Conservation (phyloP, 1,140 invertebrate genomes). For the Chelonus insularis region DNA sequence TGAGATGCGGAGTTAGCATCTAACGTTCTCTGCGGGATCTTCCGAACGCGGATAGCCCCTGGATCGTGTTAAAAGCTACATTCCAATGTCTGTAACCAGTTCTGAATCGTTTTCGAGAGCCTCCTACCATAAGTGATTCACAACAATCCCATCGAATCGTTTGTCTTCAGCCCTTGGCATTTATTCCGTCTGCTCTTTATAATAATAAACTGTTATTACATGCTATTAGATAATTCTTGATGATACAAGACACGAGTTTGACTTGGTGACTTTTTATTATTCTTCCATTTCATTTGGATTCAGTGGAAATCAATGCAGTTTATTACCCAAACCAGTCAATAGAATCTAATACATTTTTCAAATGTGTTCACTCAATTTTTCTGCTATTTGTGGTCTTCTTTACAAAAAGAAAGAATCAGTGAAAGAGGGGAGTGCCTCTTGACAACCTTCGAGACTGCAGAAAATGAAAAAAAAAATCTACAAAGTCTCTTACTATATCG, state of each 20-base stretch:
- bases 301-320: too few relatives aligned
- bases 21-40: constrained; percentile 24
- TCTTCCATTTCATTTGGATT: too few relatives aligned
- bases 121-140: constrained; percentile 14
- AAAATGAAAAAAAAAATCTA: constrained; percentile 1
- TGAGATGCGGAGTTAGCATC: constrained; percentile 8
- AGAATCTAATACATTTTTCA: too few relatives aligned
- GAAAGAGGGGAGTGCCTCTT: constrained; percentile 2
- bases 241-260: too few relatives aligned
- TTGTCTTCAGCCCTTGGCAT: not conserved
- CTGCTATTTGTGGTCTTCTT: too few relatives aligned
- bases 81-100: constrained; percentile 43
- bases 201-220: not conserved
- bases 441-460: constrained; percentile 1
- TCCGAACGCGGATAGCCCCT: constrained; percentile 16
- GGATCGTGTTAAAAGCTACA: constrained; percentile 40
- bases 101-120: constrained; percentile 38
- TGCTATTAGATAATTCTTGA: too few relatives aligned
- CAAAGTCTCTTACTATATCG: not conserved
- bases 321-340: too few relatives aligned
- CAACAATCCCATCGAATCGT: not conserved
- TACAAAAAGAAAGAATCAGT: not conserved
- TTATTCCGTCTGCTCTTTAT: not conserved
- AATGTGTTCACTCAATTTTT: too few relatives aligned
- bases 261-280: too few relatives aligned